phyloP scores from a whole-genome alignment of 2,888 invertebrate genomes.

The Axea sp. region DNA sequence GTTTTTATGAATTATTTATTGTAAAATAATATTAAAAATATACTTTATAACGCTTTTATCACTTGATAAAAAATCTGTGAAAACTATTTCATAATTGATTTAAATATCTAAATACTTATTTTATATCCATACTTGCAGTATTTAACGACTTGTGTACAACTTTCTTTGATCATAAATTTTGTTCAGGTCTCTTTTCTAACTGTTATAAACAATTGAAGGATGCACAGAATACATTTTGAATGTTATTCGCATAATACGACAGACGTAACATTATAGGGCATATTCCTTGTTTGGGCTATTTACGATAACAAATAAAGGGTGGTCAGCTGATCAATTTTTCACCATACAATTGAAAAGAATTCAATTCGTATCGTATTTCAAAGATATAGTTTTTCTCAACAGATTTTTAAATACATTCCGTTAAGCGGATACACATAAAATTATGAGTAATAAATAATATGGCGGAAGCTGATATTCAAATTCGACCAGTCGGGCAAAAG shows the following conservation, averaged over 20 bases:
- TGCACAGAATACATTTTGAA: conserved; percentile 14
- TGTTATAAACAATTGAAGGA: conserved; percentile 63
- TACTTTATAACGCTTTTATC: too few species aligned
- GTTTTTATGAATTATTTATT: too few species aligned
- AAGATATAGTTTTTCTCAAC: too few species aligned
- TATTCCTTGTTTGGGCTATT: conserved; percentile 20
- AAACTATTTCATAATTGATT: too few species aligned
- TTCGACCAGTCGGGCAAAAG: conserved; percentile 22
- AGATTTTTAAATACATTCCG: too few species aligned
- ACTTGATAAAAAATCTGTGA: too few species aligned
- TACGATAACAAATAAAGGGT: conserved; percentile 24
- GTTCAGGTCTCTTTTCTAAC: too few species aligned
- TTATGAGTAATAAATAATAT: neutral
- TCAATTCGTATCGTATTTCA: neutral
- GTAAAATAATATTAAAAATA: too few species aligned
- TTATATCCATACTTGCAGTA: too few species aligned
- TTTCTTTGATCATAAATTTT: too few species aligned
- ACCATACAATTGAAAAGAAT: neutral
- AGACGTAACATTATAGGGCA: conserved; percentile 9
- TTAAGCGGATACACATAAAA: neutral
- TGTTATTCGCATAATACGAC: conserved; percentile 11
- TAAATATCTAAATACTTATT: too few species aligned
- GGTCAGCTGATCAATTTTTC: conserved; percentile 24
- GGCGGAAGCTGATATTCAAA: conserved; percentile 14
- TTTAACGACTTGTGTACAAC: too few species aligned